Evolutionary conservation across 1,140 invertebrate genomes (phyloP), one percentile per base, ranked within the genome.

Genomic region (Acromyrmex heyeri): DNA sequence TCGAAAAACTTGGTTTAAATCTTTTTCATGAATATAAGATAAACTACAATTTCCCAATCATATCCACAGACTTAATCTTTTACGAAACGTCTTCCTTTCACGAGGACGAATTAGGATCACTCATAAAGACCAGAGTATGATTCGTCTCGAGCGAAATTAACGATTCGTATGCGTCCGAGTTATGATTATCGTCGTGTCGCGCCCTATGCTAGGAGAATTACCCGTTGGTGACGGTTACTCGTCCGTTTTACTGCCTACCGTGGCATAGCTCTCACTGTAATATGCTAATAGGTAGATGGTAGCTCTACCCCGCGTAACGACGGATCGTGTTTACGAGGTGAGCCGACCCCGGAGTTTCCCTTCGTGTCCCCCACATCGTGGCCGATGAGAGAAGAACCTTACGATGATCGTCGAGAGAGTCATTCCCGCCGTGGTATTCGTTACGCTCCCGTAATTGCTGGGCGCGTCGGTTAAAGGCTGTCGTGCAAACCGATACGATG

Each of bases 251-350:
- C 86, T 88, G 57, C 83, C 87, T 64, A 75, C 75, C 38, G 38
- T 73, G 57, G 72, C 64, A 48, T 3, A 24, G 69, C 50, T 72
- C 61, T 64, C 57, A 53, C 78, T 88, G 86, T 91, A 91, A 91
- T 91, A 91, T 91, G 91, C 87, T 91, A 92, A 92, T 92, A 90
- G 78, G 78, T 90, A 89, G 82, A 88, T 88, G 78, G 75, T 73
- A 90, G 65, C 55, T 72, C 50, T 72, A 73, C 65, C 86, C 82
- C 44, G 59, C 75, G 70, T 87, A 85, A 87, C 70, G 69, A 85
- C 70, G 61, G 88, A 87, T 86, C 73, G 86, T 89, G 90, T 91
- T 92, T 90, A 91, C 69, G 87, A 87, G 88, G 79, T 88, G 87
- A 81, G 21, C 77, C 50, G 79, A 73, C 78, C 89, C 87, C 72